Percentiles rank a stretch among this genome's conserved stretches.
Evolutionary conservation across 2,797 vertebrate species (phyloP).

Genomic region (Arnoldichthys spilopterus): DNA sequence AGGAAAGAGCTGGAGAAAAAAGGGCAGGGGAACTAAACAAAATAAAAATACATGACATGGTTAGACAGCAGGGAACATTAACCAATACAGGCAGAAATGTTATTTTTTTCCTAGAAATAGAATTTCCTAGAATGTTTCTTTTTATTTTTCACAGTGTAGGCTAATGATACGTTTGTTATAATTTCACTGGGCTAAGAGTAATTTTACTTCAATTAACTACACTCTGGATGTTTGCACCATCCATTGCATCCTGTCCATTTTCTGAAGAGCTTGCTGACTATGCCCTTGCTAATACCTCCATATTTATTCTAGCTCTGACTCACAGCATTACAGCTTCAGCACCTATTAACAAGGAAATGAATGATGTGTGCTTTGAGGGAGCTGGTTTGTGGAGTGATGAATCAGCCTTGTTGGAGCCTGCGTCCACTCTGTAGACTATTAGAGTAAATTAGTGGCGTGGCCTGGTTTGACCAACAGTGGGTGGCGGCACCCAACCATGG

Average conservation of each 20-base stretch:
- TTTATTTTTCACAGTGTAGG: neutral
- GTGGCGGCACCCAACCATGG: neutral
- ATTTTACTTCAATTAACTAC: no score
- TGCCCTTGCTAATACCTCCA: constrained; percentile 13
- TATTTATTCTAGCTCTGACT: constrained; percentile 47
- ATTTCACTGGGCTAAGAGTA: neutral
- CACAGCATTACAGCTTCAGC: constrained; percentile 25
- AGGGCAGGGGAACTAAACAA: no score
- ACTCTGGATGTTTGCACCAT: neutral
- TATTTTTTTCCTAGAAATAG: no score
- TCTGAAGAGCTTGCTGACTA: constrained; percentile 20
- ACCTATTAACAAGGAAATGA: constrained; percentile 26
- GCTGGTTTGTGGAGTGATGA: constrained; percentile 10
- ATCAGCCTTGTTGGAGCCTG: neutral
- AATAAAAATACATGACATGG: no score
- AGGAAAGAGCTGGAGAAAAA: no score
- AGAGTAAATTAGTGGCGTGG: neutral
- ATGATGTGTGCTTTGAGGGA: constrained; percentile 25
- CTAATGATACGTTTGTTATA: neutral
- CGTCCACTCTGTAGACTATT: constrained; percentile 1
- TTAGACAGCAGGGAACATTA: no score
- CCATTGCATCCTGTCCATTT: neutral
- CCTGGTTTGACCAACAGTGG: neutral
- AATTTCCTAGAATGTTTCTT: no score
- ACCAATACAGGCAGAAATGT: no score